These are phyloP conservation scores for Lepeophtheirus salmonis DNA, from an alignment of 1,140 invertebrate genomes.

Conservation along the genomic window DNA sequence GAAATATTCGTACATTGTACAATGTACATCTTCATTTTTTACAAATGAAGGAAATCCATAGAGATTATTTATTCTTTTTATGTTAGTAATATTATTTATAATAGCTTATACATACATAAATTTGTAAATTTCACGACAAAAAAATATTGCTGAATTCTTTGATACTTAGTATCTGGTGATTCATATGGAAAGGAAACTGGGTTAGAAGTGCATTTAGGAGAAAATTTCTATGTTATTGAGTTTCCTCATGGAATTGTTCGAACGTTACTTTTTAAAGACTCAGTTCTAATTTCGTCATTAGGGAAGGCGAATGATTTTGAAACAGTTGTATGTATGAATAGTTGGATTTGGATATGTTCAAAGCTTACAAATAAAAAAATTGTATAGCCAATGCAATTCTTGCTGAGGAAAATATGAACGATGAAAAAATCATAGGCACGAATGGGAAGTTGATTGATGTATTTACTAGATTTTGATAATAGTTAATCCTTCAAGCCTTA, in stretches of 20 bases:
- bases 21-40: too few relatives aligned
- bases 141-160: constrained; percentile 60
- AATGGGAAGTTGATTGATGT: constrained; percentile 26
- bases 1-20: too few relatives aligned
- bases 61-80: too few relatives aligned
- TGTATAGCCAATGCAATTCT: constrained; percentile 55
- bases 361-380: constrained; percentile 46
- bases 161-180: constrained; percentile 83
- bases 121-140: too few relatives aligned
- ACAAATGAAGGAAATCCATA: too few relatives aligned
- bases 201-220: constrained; percentile 49
- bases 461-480: constrained; percentile 20
- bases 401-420: constrained; percentile 44
- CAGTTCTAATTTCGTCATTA: constrained; percentile 47
- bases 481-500: too few relatives aligned
- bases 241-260: constrained; percentile 38
- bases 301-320: constrained; percentile 65
- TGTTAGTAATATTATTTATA: too few relatives aligned
- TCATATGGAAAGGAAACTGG: constrained; percentile 57
- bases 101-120: too few relatives aligned
- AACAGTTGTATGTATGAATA: constrained; percentile 76
- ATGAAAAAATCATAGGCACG: constrained; percentile 35
- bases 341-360: constrained; percentile 73
- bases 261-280: constrained; percentile 52
- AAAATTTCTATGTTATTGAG: constrained; percentile 45